Evolutionary conservation across 2,113 vertebrate species (phyloP).

Genomic region (Patagioenas fasciata): DNA sequence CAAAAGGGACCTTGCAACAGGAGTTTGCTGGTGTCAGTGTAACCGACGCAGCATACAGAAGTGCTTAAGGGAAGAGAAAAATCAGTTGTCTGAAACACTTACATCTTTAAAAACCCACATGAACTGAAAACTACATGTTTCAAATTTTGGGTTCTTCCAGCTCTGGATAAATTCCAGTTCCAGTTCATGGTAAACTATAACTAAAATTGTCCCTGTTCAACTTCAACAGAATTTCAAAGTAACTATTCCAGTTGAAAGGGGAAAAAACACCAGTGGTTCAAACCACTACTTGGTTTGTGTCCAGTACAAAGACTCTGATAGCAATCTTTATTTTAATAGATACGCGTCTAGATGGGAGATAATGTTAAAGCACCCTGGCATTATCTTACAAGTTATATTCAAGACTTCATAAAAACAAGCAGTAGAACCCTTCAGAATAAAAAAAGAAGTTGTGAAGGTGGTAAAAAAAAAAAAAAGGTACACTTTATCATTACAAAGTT

Average conservation of each 20-base stretch:
- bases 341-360: no score
- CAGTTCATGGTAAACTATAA: neutral
- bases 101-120: neutral
- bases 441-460: neutral
- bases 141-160: neutral
- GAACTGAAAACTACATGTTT: neutral
- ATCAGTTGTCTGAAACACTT: neutral
- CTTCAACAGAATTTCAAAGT: neutral
- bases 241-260: neutral
- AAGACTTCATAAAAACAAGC: neutral
- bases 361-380: neutral
- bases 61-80: neutral
- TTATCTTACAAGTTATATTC: neutral
- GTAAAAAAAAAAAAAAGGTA: neutral
- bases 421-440: neutral
- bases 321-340: neutral
- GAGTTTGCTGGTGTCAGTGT: neutral
- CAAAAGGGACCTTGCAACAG: neutral
- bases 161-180: neutral
- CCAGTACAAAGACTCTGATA: neutral
- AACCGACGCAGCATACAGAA: neutral
- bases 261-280: neutral
- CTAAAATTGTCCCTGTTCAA: neutral
- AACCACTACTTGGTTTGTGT: neutral
- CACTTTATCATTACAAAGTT: neutral